Conservation (phyloP, 2,888 invertebrate species). For the Ophion slaviceki region DNA sequence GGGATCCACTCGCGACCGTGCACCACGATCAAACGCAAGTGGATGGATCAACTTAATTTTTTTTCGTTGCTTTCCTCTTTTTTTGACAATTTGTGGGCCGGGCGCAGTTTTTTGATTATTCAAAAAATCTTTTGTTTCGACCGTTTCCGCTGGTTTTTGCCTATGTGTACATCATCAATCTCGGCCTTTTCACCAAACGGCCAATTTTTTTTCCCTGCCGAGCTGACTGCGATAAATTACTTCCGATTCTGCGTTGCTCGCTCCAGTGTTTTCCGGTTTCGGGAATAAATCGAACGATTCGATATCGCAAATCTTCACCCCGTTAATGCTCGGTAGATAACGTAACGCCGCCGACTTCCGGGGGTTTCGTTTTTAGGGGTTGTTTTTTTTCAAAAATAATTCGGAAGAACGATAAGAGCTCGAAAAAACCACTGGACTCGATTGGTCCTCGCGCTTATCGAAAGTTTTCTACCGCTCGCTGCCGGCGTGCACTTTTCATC, state of each 20-base stretch:
- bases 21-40: conserved; percentile 51
- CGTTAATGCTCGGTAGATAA: conserved; percentile 34
- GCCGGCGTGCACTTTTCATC: conserved; percentile 49
- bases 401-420: conserved; percentile 25
- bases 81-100: conserved; percentile 36
- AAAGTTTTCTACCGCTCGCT: conserved; percentile 29
- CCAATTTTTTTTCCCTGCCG: too few species aligned
- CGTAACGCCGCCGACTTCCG: conserved; percentile 37
- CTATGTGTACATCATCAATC: conserved; percentile 37
- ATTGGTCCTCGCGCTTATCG: conserved; percentile 36
- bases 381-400: conserved; percentile 51
- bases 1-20: conserved; percentile 28
- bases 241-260: too few species aligned
- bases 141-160: conserved; percentile 49
- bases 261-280: background rate
- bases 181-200: too few species aligned
- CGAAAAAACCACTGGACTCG: conserved; percentile 16
- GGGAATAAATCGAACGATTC: conserved; percentile 10
- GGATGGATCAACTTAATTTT: conserved; percentile 42
- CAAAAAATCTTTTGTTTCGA: conserved; percentile 26
- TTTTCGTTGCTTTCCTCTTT: conserved; percentile 43
- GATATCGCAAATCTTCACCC: conserved; percentile 24
- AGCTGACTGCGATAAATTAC: too few species aligned
- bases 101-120: background rate
- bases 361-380: too few species aligned